A percentile compares a stretch with the other conserved stretches of the same genome.
Conservation (phyloP, 2,797 vertebrate species). For the Typhlichthys subterraneus region DNA sequence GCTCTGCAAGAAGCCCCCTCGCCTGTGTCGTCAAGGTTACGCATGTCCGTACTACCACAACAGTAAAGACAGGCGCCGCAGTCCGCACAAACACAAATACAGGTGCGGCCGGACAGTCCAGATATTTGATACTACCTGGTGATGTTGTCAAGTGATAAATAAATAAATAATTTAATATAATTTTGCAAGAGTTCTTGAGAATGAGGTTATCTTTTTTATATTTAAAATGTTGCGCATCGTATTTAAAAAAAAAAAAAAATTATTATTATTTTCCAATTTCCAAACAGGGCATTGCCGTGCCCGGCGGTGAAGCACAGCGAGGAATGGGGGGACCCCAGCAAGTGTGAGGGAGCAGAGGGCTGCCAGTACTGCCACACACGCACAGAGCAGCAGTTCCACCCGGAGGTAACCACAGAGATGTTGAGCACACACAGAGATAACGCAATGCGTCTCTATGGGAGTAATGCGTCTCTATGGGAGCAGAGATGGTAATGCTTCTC, state of each 20-base stretch:
- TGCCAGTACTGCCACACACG: conserved; percentile 98
- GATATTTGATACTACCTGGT: not conserved
- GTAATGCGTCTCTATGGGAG: too few species aligned
- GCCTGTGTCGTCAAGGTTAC: conserved; percentile 97
- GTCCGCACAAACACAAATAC: conserved; percentile 98
- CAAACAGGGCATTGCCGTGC: conserved; percentile 88
- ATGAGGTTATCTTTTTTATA: too few species aligned
- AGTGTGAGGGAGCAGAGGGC: conserved; percentile 92
- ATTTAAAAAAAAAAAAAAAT: too few species aligned
- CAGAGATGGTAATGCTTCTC: too few species aligned
- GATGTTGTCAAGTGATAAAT: not conserved
- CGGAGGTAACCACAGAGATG: conserved; percentile 81
- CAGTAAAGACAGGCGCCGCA: conserved; percentile 97
- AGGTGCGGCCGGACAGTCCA: conserved; percentile 74
- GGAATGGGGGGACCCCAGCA: conserved; percentile 98
- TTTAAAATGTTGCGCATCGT: too few species aligned
- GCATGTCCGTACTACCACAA: conserved; percentile 98
- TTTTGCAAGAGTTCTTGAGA: too few species aligned
- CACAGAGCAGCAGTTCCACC: conserved; percentile 98
- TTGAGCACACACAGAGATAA: too few species aligned
- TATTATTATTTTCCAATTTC: too few species aligned
- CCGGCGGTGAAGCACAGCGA: conserved; percentile 97
- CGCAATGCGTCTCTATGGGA: too few species aligned
- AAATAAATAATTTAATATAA: too few species aligned
- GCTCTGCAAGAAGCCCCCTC: conserved; percentile 96